Conservation (phyloP, 2,113 vertebrate genomes). For the Mesitornis unicolor region DNA sequence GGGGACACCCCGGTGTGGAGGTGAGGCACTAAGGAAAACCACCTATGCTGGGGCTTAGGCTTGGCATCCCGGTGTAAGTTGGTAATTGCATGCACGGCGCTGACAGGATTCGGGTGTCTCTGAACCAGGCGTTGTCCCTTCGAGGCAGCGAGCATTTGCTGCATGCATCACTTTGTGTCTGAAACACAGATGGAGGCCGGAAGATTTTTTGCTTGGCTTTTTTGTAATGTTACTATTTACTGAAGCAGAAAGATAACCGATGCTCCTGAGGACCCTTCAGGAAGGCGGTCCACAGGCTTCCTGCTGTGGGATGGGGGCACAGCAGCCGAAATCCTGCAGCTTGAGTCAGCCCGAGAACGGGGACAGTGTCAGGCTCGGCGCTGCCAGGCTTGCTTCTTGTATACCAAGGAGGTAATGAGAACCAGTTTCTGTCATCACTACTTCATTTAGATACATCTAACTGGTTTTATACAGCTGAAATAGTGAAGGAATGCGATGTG, state of each 20-base stretch:
- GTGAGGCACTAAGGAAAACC: background rate
- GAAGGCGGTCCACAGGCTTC: background rate
- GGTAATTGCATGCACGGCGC: background rate
- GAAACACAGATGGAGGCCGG: background rate
- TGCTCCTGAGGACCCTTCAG: background rate
- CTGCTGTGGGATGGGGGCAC: background rate
- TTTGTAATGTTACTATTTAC: too few species aligned
- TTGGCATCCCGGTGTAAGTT: background rate
- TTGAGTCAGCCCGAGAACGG: background rate
- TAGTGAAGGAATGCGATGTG: background rate
- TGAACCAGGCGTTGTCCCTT: slow-evolving; percentile 38
- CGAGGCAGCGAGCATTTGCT: background rate
- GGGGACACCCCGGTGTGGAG: background rate
- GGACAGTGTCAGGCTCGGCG: background rate
- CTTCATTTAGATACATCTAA: background rate
- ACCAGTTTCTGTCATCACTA: background rate
- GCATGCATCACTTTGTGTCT: slow-evolving; percentile 9
- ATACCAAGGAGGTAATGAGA: background rate
- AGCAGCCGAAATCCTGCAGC: background rate
- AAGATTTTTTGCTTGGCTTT: background rate
- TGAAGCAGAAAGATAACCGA: background rate
- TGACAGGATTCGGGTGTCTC: background rate
- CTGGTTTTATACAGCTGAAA: background rate
- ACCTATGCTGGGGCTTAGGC: background rate
- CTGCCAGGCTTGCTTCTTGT: background rate